Conservation (phyloP, 2,113 vertebrate genomes). For the Neoarius graeffei region DNA sequence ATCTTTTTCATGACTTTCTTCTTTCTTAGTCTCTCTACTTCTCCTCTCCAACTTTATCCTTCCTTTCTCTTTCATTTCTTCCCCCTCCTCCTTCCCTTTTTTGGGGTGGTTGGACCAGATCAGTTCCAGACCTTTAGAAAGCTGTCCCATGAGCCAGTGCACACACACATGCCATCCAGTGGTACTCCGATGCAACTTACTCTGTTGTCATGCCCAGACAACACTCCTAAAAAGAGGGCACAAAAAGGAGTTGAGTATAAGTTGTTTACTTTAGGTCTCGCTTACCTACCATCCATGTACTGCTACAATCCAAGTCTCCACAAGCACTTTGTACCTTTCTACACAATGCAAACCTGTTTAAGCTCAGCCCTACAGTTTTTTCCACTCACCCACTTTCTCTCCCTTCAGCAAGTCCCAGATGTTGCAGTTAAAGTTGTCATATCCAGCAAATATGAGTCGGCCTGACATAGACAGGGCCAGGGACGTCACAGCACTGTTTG, state of each 20-base stretch:
- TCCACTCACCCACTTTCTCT: slow-evolving; percentile 86
- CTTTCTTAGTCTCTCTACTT: slow-evolving; percentile 4
- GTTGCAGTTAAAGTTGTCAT: slow-evolving; percentile 98
- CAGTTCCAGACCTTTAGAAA: slow-evolving; percentile 87
- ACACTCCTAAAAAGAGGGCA: slow-evolving; percentile 79
- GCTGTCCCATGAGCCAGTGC: slow-evolving; percentile 99
- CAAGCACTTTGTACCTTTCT: background rate
- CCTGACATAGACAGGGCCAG: slow-evolving; percentile 90
- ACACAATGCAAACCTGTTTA: background rate
- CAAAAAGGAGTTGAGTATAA: background rate
- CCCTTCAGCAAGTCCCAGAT: slow-evolving; percentile 96
- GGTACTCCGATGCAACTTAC: slow-evolving; percentile 98
- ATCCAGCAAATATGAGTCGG: slow-evolving; percentile 90
- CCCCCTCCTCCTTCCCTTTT: background rate
- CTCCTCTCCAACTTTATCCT: background rate
- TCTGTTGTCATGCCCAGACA: slow-evolving; percentile 96
- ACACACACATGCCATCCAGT: slow-evolving; percentile 92
- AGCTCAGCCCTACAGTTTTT: too few species aligned
- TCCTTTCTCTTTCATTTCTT: slow-evolving; percentile 11
- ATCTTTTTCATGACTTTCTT: slow-evolving; percentile 1
- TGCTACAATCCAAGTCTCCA: background rate
- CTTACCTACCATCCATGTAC: background rate
- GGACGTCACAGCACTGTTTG: slow-evolving; percentile 91
- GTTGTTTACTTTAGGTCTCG: background rate
- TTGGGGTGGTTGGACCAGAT: slow-evolving; percentile 36